Evolutionary conservation across 2,888 invertebrate species (phyloP).

Genomic region (Congeria kusceri): DNA sequence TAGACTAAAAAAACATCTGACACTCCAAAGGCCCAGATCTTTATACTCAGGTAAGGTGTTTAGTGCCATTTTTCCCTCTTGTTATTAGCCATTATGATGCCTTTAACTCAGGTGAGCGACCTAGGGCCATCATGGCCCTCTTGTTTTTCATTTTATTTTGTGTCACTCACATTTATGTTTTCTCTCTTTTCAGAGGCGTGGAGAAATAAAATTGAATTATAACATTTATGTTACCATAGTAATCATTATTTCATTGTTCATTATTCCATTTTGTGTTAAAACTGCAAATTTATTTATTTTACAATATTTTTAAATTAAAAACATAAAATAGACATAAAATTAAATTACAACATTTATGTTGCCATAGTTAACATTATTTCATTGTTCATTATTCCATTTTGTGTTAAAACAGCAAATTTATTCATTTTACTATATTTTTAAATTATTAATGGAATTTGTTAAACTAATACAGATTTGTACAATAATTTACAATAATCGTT

Average conservation of each 20-base stretch:
- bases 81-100: too few species aligned
- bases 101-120: too few species aligned
- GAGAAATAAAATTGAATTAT: slow-evolving; percentile 62
- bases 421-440: too few species aligned
- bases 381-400: neutral
- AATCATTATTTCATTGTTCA: neutral
- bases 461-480: too few species aligned
- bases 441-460: too few species aligned
- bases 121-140: too few species aligned
- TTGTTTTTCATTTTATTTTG: neutral
- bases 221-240: slow-evolving; percentile 43
- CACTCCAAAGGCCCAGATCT: too few species aligned
- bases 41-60: too few species aligned
- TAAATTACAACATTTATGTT: slow-evolving; percentile 55
- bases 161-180: neutral
- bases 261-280: neutral
- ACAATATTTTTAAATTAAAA: neutral
- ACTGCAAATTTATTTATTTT: too few species aligned
- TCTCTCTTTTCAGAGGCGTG: slow-evolving; percentile 61
- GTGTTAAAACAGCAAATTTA: slow-evolving; percentile 6
- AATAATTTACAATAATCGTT: too few species aligned
- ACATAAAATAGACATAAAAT: slow-evolving; percentile 39
- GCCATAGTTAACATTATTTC: slow-evolving; percentile 17
- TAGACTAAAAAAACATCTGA: too few species aligned
- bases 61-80: too few species aligned